phyloP scores from a whole-genome alignment of 2,113 vertebrate genomes.

The Pantherophis guttatus region DNA sequence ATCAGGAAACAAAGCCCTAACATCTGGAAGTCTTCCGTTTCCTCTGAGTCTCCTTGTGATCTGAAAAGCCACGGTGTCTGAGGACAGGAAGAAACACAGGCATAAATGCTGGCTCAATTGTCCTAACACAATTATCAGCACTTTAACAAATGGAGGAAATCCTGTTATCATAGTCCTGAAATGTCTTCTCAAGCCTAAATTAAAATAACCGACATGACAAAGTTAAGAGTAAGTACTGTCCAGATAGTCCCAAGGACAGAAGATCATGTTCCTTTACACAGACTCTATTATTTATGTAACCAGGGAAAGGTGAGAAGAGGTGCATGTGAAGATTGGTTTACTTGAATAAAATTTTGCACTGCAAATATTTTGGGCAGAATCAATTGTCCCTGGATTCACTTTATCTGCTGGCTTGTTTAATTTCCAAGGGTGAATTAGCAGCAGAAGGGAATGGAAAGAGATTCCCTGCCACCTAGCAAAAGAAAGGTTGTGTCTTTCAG shows the following conservation, averaged over 20 bases:
- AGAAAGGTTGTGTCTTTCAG: not conserved
- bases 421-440: not conserved
- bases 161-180: constrained; percentile 11
- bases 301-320: not conserved
- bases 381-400: not conserved
- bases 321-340: not conserved
- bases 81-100: not conserved
- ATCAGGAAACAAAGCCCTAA: not conserved
- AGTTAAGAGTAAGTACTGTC: not conserved
- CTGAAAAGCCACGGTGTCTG: not conserved
- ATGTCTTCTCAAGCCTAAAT: not conserved
- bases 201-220: not conserved
- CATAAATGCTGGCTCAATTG: not conserved
- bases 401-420: not conserved
- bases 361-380: not conserved
- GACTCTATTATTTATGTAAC: not conserved
- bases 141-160: constrained; percentile 12
- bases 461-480: not conserved
- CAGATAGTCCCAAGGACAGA: not conserved
- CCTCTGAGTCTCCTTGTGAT: not conserved
- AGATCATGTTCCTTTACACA: not conserved
- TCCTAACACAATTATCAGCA: not conserved
- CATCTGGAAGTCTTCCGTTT: constrained; percentile 3
- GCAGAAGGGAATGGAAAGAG: not conserved
- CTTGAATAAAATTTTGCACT: not conserved